Evolutionary conservation across 1,140 invertebrate genomes (phyloP).

Genomic region (Wasmannia auropunctata): DNA sequence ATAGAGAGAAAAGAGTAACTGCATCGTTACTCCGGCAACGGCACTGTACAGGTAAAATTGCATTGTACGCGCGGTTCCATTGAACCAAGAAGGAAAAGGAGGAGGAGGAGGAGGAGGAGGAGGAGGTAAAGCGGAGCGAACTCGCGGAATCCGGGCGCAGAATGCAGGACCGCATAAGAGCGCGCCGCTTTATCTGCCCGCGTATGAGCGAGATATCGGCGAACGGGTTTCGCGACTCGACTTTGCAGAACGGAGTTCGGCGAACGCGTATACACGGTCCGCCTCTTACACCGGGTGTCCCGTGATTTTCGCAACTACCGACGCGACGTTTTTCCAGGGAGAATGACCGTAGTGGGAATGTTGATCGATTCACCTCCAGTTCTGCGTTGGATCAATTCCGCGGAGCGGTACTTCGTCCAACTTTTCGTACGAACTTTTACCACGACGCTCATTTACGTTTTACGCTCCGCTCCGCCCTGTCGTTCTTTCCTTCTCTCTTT

Average conservation of each 20-base stretch:
- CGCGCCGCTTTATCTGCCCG: constrained; percentile 34
- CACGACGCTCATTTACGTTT: not conserved
- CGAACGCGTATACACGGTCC: not conserved
- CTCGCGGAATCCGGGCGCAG: constrained; percentile 51
- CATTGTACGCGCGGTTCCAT: constrained; percentile 44
- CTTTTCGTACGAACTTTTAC: constrained; percentile 6
- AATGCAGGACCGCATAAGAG: constrained; percentile 46
- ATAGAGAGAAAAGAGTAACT: constrained; percentile 16
- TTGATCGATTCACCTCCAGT: constrained; percentile 23
- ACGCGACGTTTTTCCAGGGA: constrained; percentile 9
- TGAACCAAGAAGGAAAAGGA: constrained; percentile 10
- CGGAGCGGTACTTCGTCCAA: constrained; percentile 8
- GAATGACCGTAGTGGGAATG: constrained; percentile 8
- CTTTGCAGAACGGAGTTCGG: constrained; percentile 42
- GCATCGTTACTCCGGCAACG: constrained; percentile 11
- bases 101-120: not conserved
- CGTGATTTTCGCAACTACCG: constrained; percentile 22
- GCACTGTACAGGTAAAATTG: constrained; percentile 24
- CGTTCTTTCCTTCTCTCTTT: not conserved
- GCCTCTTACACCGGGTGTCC: constrained; percentile 27
- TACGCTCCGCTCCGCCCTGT: not conserved
- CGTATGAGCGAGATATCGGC: constrained; percentile 58
- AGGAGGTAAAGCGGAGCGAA: constrained; percentile 32
- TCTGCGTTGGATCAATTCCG: not conserved
- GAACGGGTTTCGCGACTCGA: constrained; percentile 62